Evolutionary conservation across 1,140 invertebrate genomes (phyloP), one percentile per base, ranked within the genome.

Genomic region (Drosophila nigromelanica): DNA sequence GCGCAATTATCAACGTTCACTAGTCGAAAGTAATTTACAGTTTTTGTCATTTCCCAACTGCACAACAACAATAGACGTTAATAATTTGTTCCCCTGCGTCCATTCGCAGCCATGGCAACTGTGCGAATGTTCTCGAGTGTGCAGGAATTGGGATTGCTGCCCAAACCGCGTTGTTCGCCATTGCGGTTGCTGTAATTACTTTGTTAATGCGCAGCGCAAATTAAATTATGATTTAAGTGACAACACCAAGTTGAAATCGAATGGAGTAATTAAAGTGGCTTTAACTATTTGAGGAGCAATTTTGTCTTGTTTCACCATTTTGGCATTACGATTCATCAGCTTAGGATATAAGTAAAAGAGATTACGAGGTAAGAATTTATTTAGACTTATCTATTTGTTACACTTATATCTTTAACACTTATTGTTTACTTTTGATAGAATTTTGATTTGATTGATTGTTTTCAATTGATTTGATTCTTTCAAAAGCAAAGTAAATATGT

Each of bases 171-270:
- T 18, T 35, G 50, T 30, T 42, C 12, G 62, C 39, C 73, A 75
- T 79, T 80, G 77, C 58, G 77, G 81, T 75, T 74, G 81, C 61
- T 73, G 80, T 85, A 86, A 86, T 85, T 85, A 80, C 81, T 86
- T 85, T 85, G 81, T 86, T 86, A 85, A 85, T 85, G 77, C 80
- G 80, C 70, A 74, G 77, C 74, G 81, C 74, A 80, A 86, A 85
- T 85, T 86, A 74, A 85, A 80, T 85, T 85, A 78, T 78, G 66
- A 74, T 27, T 27, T 27, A 27, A 5, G 27, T 27, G 27, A 27
- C 27, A 6, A 27, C 5, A 27, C 4, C 27, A 27, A 6, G 27
- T 27, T 5, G 27, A 5, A 6, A 27, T 27, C 27, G 5, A 6
- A 27, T 27, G 27, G 27, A 27, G 5, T 6, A 27, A 5, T 27